Evolutionary conservation across 2,888 invertebrate genomes (phyloP), one percentile per base, ranked within the genome.

Genomic region (Oithona nana): DNA sequence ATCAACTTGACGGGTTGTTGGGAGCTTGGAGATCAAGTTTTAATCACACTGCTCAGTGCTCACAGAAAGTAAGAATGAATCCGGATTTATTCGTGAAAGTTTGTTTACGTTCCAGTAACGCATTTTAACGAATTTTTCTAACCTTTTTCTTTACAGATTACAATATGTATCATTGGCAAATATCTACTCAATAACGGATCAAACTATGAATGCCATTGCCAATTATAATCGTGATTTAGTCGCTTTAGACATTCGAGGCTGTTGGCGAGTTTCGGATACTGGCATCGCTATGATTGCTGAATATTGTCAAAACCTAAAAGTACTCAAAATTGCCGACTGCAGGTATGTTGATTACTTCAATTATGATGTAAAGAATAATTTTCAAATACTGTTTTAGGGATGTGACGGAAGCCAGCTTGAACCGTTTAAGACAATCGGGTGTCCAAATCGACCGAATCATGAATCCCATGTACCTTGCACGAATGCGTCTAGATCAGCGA

Each of bases 1-100:
- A 59, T 57, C 24, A 50, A 59, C 26, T n/a, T 59, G 1, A 59
- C 59, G 13, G 59, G 59, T 24, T 59, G 59, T 24, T 59, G 59
- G 59, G 59, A 59, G 28, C 50, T 59, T 22, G 50, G 24, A 6
- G 59, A 59, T 50, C 22, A 48, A 28, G 50, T 50, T 24, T 22
- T 59, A 24, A 3, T 59, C 22, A 49, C n/a, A 6, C 22, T 59
- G 50, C 28, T 59, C 24, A 50, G 50, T 22, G 13, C 22, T 28
- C 50, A 22, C 54, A 54, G 24, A 54, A 8, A 13, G 59, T 49
- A 57, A 2, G 57, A 29, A 13, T 11, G 28, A 22, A 13, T 29
- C 29, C n/a, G 22, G 24, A 26, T 28, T 29, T 20, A 2, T 26
- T 24, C 39, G 8, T 39, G 8, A 39, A 52, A 20, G n/a, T n/a